A percentile compares a stretch with the other conserved stretches of the same genome.
Evolutionary conservation across 2,113 vertebrate genomes (phyloP).

Genomic region (Pedetes capensis): DNA sequence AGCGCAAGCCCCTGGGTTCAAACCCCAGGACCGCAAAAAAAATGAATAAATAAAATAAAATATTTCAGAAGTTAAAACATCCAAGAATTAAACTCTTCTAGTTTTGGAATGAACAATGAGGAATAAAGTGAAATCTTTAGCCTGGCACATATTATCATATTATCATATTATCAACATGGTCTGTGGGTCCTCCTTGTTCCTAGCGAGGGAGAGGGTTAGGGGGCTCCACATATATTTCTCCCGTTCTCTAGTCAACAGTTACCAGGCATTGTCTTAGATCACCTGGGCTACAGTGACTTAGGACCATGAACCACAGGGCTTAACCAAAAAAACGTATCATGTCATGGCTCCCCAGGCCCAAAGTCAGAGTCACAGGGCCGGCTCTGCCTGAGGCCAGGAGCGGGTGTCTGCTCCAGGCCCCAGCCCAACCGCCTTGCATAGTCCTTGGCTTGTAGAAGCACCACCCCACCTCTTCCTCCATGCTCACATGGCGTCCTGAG

Average conservation of each 20-base stretch:
- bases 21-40: too few species aligned
- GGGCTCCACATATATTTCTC: fast-evolving
- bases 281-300: not conserved
- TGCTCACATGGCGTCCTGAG: fast-evolving
- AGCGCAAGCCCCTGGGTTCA: too few species aligned
- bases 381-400: too few species aligned
- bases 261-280: fast-evolving
- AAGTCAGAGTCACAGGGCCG: too few species aligned
- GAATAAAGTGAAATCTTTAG: not conserved
- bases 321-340: too few species aligned
- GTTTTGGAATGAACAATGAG: not conserved
- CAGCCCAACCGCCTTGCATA: not conserved
- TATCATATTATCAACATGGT: not conserved
- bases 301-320: fast-evolving
- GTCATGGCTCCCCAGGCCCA: not conserved
- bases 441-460: fast-evolving
- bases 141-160: fast-evolving
- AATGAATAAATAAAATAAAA: not conserved
- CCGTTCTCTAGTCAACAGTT: not conserved
- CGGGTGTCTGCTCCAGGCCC: too few species aligned
- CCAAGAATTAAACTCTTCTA: not conserved
- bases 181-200: too few species aligned
- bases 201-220: too few species aligned
- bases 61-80: not conserved
- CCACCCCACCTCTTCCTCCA: fast-evolving